Conservation (phyloP, 2,888 invertebrate genomes). For the Eilema caniola region DNA sequence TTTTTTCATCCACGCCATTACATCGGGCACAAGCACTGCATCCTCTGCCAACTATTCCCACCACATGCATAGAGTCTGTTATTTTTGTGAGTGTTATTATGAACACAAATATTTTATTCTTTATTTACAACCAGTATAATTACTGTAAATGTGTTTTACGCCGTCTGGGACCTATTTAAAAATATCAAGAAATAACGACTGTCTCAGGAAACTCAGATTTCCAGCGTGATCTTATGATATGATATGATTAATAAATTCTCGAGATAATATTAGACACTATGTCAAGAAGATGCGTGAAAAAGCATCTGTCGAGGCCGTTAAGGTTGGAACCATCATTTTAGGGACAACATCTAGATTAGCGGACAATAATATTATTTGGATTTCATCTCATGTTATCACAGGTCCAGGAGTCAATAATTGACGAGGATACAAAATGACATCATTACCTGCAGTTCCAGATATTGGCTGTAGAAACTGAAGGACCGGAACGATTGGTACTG, state of each 20-base stretch:
- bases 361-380: too few species aligned
- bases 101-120: neutral
- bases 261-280: too few species aligned
- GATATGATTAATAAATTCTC: too few species aligned
- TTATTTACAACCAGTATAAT: neutral
- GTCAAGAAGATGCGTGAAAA: too few species aligned
- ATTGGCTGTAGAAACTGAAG: conserved; percentile 72
- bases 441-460: conserved; percentile 71
- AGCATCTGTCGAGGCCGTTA: too few species aligned
- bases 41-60: conserved; percentile 5
- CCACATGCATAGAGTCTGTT: neutral
- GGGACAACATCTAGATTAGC: too few species aligned
- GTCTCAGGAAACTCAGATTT: neutral
- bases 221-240: too few species aligned
- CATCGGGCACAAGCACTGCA: neutral
- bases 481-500: conserved; percentile 74
- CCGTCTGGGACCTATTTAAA: neutral
- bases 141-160: neutral
- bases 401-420: too few species aligned
- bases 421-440: neutral
- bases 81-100: conserved; percentile 4
- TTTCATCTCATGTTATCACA: too few species aligned
- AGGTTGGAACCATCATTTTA: too few species aligned
- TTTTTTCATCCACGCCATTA: conserved; percentile 1
- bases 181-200: neutral